Evolutionary conservation across 1,140 invertebrate genomes (phyloP), one percentile per base, ranked within the genome.

Genomic region (Nomia melanderi): DNA sequence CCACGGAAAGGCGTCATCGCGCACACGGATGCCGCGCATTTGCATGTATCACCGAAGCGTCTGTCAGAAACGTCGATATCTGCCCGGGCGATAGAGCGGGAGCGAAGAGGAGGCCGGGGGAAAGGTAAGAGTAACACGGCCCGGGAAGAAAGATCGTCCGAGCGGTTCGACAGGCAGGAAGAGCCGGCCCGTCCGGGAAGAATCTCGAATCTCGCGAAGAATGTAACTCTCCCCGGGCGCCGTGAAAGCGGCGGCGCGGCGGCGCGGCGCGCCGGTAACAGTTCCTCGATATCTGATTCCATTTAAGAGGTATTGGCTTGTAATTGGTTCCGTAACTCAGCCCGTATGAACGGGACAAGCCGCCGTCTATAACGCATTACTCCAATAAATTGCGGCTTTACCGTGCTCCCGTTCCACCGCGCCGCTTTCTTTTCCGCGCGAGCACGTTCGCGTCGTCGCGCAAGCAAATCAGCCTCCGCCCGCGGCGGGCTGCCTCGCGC

Each of bases 321-420:
- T 56, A 56, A 56, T 56, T 56, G 53, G 53, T 56, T 56, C 25
- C 53, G 25, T 56, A 56, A 56, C 53, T 56, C 53, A 56, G 3
- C 25, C 23, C 11, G 53, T 27, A 56, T 14, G 25, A 56, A 27
- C 53, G 53, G 25, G 25, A 27, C 53, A 27, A 56, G 53, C 23
- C 53, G 12, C 29, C 17, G 14, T 29, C 6, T 56, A 56, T 27
- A 27, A 27, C 25, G 25, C 53, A 14, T 56, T 56, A 27, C 53
- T 29, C 9, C 53, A 11, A 56, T 56, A 56, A 56, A 56, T 17
- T 27, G 53, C 25, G 53, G 53, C 12, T 56, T 27, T 29, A 50
- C n/a, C n/a, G 20, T 36, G 33, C 33, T 36, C 33, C 20, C 47
- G 6, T n/a, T 50, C 47, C 1, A 50, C 20, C 17, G 47, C 7